Conservation (phyloP, 2,797 vertebrate genomes). For the Chrysocyon brachyurus region DNA sequence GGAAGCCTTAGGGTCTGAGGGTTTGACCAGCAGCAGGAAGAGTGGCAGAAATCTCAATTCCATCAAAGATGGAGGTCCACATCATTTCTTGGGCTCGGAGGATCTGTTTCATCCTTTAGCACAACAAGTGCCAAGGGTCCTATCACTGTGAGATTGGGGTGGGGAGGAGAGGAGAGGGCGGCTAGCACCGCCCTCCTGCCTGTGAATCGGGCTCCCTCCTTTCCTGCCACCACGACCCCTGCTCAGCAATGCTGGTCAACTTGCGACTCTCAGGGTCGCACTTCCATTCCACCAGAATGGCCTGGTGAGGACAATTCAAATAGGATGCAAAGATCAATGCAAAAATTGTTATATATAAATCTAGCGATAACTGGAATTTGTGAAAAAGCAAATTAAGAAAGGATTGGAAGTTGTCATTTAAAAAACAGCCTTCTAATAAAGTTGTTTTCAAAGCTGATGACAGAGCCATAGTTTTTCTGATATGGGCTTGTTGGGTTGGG, state of each 20-base stretch:
- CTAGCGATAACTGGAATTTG: slow-evolving; percentile 86
- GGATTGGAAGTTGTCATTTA: slow-evolving; percentile 84
- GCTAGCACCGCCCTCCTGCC: background rate
- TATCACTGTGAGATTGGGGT: slow-evolving; percentile 41
- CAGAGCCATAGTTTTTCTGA: background rate
- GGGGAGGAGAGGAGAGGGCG: background rate
- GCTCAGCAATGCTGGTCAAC: slow-evolving; percentile 53
- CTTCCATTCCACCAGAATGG: slow-evolving; percentile 82
- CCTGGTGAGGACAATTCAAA: slow-evolving; percentile 79
- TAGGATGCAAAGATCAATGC: slow-evolving; percentile 89
- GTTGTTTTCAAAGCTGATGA: slow-evolving; percentile 85
- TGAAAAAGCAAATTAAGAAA: slow-evolving; percentile 84
- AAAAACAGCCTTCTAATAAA: slow-evolving; percentile 91
- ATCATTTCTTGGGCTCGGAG: slow-evolving; percentile 67
- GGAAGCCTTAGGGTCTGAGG: slow-evolving; percentile 77
- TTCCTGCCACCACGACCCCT: background rate
- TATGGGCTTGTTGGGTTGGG: background rate
- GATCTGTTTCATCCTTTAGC: slow-evolving; percentile 65
- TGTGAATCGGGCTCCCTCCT: background rate
- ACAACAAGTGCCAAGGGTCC: slow-evolving; percentile 6
- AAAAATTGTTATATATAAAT: slow-evolving; percentile 82
- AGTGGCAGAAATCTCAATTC: slow-evolving; percentile 79
- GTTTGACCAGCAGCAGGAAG: background rate
- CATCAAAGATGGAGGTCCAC: slow-evolving; percentile 27
- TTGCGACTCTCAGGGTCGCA: slow-evolving; percentile 2